Evolutionary conservation across 2,797 vertebrate genomes (phyloP).

Genomic region (Vultur gryphus): DNA sequence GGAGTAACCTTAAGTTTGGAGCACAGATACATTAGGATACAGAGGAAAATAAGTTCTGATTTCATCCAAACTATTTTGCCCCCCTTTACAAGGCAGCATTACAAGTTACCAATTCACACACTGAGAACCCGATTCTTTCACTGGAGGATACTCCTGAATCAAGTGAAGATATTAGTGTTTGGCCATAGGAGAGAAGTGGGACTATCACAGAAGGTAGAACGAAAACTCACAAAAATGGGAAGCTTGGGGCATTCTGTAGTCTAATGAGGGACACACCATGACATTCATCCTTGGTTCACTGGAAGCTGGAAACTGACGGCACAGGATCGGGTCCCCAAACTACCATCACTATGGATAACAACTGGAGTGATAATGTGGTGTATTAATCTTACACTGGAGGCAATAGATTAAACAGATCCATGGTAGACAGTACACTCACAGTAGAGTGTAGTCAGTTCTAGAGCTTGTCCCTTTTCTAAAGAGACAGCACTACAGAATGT

Average conservation of each 20-base stretch:
- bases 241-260: background rate
- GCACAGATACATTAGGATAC: background rate
- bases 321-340: background rate
- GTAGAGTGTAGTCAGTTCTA: background rate
- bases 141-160: background rate
- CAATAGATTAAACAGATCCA: background rate
- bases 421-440: background rate
- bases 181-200: background rate
- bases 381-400: background rate
- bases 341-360: background rate
- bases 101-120: background rate
- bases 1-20: background rate
- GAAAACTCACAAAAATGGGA: background rate
- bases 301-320: background rate
- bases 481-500: background rate
- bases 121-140: background rate
- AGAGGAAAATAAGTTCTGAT: background rate
- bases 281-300: background rate
- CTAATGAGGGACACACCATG: background rate
- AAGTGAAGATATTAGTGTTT: background rate
- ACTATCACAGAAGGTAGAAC: background rate
- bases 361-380: background rate
- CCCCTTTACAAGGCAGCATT: background rate
- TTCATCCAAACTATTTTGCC: background rate
- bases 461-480: background rate